Evolutionary conservation across 1,140 invertebrate genomes (phyloP).

Genomic region (Matsumurasca onukii): DNA sequence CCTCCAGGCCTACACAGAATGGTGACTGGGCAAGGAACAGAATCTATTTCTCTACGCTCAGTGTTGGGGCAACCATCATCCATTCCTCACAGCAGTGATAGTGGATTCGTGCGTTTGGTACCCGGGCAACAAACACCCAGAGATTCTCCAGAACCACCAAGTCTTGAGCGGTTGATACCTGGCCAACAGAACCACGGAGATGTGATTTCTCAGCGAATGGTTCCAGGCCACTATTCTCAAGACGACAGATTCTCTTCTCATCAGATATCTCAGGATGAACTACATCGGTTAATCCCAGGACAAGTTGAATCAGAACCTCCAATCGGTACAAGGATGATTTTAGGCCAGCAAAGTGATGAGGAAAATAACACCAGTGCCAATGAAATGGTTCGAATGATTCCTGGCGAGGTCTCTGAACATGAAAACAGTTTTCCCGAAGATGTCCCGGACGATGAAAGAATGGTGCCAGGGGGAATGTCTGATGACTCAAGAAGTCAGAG

Average conservation of each 20-base stretch:
- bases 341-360: constrained; percentile 19
- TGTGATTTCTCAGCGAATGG: not conserved
- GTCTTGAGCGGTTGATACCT: constrained; percentile 14
- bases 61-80: constrained; percentile 36
- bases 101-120: constrained; percentile 43
- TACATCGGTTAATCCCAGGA: constrained; percentile 12
- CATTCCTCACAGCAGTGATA: constrained; percentile 47
- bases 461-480: constrained; percentile 8
- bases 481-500: constrained; percentile 2
- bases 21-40: constrained; percentile 41
- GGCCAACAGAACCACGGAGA: constrained; percentile 2
- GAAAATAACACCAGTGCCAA: not conserved
- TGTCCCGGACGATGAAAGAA: constrained; percentile 16
- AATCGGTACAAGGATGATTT: constrained; percentile 12
- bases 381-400: constrained; percentile 18
- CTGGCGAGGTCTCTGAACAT: constrained; percentile 18
- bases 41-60: constrained; percentile 30
- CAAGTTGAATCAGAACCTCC: constrained; percentile 12
- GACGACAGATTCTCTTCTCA: not conserved
- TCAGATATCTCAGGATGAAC: not conserved
- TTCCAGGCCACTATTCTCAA: constrained; percentile 15
- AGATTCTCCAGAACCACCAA: constrained; percentile 5
- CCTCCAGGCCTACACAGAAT: constrained; percentile 41
- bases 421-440: constrained; percentile 16
- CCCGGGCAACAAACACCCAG: constrained; percentile 17